Conservation (phyloP, 2,113 vertebrate genomes). For the Aptenodytes patagonicus region DNA sequence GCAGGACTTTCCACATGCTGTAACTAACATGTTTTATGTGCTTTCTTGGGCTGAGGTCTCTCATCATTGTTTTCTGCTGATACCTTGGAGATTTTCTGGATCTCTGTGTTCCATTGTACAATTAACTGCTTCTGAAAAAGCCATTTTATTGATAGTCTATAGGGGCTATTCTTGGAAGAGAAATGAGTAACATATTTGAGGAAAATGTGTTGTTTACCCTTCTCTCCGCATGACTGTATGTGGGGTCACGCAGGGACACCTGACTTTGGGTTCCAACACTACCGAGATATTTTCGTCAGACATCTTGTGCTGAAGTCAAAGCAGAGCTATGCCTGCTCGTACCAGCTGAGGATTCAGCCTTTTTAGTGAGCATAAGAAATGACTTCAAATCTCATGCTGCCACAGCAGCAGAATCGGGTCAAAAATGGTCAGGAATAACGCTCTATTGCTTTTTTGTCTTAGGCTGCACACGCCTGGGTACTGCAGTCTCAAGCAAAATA, state of each 20-base stretch:
- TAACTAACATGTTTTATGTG: not conserved
- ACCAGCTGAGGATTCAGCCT: not conserved
- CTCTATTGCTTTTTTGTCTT: not conserved
- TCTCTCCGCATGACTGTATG: not conserved
- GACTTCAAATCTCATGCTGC: not conserved
- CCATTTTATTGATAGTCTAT: not conserved
- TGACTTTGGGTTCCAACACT: not conserved
- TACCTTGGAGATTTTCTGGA: conserved; percentile 15
- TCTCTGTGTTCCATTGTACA: not conserved
- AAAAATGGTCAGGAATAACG: not conserved
- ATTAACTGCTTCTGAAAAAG: not conserved
- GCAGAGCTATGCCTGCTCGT: not conserved
- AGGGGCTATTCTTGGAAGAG: not conserved
- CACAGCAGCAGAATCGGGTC: not conserved
- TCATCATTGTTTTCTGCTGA: conserved; percentile 6
- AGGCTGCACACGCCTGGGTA: not conserved
- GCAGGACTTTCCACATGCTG: not conserved
- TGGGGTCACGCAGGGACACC: not conserved
- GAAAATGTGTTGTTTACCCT: not conserved
- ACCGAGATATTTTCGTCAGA: not conserved
- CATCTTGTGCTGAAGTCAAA: not conserved
- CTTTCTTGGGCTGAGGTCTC: not conserved
- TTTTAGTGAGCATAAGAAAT: not conserved
- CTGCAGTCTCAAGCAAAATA: not conserved
- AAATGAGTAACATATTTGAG: not conserved